A percentile compares a stretch with the other conserved stretches of the same genome.
These are phyloP conservation scores for Coilia nasus DNA, from an alignment of 2,797 vertebrate genomes.

Conservation along the genomic window DNA sequence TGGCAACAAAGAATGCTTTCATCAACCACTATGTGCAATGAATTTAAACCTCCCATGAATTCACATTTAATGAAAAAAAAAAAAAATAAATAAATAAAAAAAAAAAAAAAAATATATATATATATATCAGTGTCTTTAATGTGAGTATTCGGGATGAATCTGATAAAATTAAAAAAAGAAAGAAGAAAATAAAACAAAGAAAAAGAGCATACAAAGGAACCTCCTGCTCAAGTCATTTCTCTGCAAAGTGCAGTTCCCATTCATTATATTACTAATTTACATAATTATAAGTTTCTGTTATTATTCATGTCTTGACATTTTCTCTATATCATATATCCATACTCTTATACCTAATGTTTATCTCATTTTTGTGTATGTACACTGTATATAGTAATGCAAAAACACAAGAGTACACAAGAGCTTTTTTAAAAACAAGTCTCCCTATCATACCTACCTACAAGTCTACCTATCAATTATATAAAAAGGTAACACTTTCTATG, in stretches of 20 bases:
- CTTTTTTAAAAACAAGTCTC: too few relatives aligned
- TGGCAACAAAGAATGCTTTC: background rate
- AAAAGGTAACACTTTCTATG: too few relatives aligned
- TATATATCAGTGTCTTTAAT: background rate
- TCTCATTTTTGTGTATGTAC: too few relatives aligned
- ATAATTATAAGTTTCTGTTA: background rate
- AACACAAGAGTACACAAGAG: too few relatives aligned
- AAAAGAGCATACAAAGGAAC: background rate
- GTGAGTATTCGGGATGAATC: background rate
- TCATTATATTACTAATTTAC: background rate
- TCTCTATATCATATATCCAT: background rate
- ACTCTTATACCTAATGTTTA: background rate
- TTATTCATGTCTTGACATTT: background rate
- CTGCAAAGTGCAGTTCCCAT: background rate
- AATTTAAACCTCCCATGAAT: background rate
- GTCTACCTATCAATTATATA: too few relatives aligned
- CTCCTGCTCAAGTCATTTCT: background rate
- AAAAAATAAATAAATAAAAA: background rate
- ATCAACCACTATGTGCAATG: background rate
- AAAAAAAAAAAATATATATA: background rate
- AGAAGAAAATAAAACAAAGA: background rate
- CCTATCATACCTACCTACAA: too few relatives aligned
- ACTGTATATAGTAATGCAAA: too few relatives aligned
- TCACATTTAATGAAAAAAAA: background rate
- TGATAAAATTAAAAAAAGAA: background rate